phyloP scores from a whole-genome alignment of 2,797 vertebrate species.

The Heteromormyrus szaboi region DNA sequence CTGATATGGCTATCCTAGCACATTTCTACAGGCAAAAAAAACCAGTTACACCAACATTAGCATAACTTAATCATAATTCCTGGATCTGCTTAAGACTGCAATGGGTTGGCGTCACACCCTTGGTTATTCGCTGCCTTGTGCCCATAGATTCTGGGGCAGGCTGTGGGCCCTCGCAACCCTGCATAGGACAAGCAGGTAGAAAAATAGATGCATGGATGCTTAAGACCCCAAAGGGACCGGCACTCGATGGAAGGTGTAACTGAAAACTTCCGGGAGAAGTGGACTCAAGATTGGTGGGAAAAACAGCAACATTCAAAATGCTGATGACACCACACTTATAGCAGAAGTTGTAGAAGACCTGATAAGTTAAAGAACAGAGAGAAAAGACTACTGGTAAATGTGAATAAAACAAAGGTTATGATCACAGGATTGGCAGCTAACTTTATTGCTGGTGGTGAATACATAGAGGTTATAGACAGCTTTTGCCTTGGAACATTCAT shows the following conservation, averaged over 20 bases:
- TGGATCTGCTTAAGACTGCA: background rate
- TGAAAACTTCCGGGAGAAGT: background rate
- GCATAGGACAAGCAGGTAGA: background rate
- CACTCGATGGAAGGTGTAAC: background rate
- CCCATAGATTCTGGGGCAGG: background rate
- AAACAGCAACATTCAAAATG: background rate
- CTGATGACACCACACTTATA: background rate
- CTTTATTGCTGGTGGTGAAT: background rate
- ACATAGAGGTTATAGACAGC: background rate
- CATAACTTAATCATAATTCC: background rate
- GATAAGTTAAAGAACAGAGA: background rate
- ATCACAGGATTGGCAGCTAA: background rate
- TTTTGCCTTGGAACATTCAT: background rate
- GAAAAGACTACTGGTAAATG: background rate
- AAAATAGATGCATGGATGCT: background rate
- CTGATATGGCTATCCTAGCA: background rate
- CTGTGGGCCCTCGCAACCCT: background rate
- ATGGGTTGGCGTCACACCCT: background rate
- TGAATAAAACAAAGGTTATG: background rate
- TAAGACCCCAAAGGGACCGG: background rate
- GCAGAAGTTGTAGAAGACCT: background rate
- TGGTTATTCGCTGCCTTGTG: background rate
- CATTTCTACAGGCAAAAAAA: background rate
- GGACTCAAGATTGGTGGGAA: background rate
- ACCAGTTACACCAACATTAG: background rate